Conservation (phyloP, 2,113 vertebrate genomes). For the Pachycephala philippinensis region DNA sequence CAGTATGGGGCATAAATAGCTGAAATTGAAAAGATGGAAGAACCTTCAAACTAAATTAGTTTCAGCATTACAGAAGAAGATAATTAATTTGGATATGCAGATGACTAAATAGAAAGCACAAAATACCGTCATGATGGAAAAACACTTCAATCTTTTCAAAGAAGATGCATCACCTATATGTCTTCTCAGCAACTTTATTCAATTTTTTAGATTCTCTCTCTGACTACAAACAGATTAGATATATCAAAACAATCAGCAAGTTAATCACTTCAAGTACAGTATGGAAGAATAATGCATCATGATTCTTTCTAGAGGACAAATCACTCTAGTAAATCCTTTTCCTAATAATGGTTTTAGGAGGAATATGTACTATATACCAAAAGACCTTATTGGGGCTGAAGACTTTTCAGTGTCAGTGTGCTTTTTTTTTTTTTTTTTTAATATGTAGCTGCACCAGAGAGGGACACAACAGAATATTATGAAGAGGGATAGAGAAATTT, state of each 20-base stretch:
- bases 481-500: neutral
- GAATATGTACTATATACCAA: neutral
- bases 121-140: neutral
- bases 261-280: neutral
- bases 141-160: neutral
- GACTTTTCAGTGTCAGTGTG: neutral
- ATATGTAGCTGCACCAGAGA: neutral
- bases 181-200: neutral
- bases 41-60: neutral
- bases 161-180: neutral
- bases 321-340: neutral
- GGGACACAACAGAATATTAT: neutral
- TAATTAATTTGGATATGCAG: neutral
- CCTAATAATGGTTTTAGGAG: neutral
- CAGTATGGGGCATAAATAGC: neutral
- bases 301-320: neutral
- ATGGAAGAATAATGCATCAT: neutral
- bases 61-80: neutral
- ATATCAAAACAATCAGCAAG: neutral
- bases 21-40: neutral
- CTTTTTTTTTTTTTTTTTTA: neutral
- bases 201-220: neutral
- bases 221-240: neutral
- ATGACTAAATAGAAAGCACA: neutral
- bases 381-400: neutral